Evolutionary conservation across 1,140 invertebrate genomes (phyloP).

Genomic region (Drosophila aff.): DNA sequence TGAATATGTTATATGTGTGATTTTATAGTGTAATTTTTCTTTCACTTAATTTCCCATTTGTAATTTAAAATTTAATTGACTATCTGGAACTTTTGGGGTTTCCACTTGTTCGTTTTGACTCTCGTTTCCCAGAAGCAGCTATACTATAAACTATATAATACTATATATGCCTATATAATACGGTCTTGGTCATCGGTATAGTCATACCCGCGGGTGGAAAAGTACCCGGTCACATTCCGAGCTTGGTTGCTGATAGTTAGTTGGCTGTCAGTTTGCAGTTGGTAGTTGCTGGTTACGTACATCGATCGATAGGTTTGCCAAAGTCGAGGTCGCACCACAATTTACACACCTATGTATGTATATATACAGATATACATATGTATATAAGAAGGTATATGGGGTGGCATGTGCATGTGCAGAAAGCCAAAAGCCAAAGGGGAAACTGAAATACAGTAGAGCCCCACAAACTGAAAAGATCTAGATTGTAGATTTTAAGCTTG

Average conservation of each 20-base stretch:
- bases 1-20: neutral
- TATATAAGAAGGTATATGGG: neutral
- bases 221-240: slow-evolving; percentile 30
- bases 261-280: slow-evolving; percentile 11
- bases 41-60: neutral
- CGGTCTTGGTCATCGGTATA: slow-evolving; percentile 7
- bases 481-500: neutral
- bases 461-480: neutral
- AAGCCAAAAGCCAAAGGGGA: slow-evolving; percentile 32
- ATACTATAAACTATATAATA: neutral
- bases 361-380: neutral
- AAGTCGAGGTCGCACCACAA: slow-evolving; percentile 64
- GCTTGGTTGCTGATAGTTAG: slow-evolving; percentile 17
- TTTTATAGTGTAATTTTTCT: neutral
- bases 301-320: slow-evolving; percentile 65
- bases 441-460: slow-evolving; percentile 1
- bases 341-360: neutral
- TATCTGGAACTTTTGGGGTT: neutral
- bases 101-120: neutral
- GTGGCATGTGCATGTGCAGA: slow-evolving; percentile 41
- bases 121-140: neutral
- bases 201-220: slow-evolving; percentile 31
- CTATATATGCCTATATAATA: neutral
- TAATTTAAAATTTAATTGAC: neutral
- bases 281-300: slow-evolving; percentile 25